Conservation (phyloP, 2,888 invertebrate species). For the Dolichomitus sp. region DNA sequence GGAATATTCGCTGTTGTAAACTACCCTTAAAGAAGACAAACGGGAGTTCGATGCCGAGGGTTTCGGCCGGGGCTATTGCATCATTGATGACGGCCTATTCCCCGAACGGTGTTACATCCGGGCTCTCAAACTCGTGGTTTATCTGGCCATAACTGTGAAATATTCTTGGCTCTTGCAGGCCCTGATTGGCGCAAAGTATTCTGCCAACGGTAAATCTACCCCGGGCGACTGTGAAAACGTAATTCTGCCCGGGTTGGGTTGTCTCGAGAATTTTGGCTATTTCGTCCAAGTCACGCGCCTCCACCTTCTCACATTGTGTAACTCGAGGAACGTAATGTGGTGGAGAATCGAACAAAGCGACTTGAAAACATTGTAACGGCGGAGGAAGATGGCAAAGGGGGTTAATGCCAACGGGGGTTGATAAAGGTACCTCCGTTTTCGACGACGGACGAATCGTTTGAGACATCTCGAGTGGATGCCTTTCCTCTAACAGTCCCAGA, state of each 20-base stretch:
- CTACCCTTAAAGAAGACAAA: slow-evolving; percentile 84
- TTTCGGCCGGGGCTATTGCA: slow-evolving; percentile 76
- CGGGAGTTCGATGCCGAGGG: slow-evolving; percentile 79
- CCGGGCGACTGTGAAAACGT: slow-evolving; percentile 7
- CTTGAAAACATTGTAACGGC: not conserved
- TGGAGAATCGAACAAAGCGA: not conserved
- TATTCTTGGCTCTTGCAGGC: slow-evolving; percentile 77
- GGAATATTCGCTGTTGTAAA: slow-evolving; percentile 82
- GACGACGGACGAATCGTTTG: slow-evolving; percentile 4
- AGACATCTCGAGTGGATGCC: slow-evolving; percentile 10
- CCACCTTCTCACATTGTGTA: not conserved
- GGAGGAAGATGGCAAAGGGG: not conserved
- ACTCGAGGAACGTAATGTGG: not conserved
- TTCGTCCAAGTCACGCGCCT: not conserved
- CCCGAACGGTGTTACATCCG: slow-evolving; percentile 81
- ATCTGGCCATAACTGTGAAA: slow-evolving; percentile 84
- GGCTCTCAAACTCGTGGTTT: slow-evolving; percentile 81
- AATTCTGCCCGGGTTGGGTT: not conserved
- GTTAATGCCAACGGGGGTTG: not conserved
- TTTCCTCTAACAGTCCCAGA: slow-evolving; percentile 9
- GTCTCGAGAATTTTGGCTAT: not conserved
- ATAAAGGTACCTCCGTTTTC: not conserved
- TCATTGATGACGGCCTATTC: slow-evolving; percentile 84
- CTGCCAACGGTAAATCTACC: slow-evolving; percentile 76
- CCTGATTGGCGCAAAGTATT: slow-evolving; percentile 79